phyloP scores from a whole-genome alignment of 2,113 vertebrate genomes.

The Caloenas nicobarica region DNA sequence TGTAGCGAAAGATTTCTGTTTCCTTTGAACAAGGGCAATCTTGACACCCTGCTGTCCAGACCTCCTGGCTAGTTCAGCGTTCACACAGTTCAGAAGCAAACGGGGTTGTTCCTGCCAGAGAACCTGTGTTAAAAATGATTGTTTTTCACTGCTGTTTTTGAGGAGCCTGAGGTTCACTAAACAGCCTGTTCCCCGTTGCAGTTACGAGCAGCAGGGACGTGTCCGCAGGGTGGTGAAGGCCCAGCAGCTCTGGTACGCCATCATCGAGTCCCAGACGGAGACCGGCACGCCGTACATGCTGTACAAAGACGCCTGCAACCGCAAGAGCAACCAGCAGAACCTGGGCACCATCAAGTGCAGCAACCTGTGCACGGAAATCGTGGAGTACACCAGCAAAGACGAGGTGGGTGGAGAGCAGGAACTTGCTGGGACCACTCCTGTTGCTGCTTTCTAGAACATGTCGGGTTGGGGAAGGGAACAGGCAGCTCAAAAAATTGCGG shows the following conservation, averaged over 20 bases:
- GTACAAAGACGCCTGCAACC: constrained; percentile 96
- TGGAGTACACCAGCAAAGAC: constrained; percentile 93
- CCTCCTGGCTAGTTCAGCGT: not conserved
- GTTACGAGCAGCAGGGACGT: constrained; percentile 89
- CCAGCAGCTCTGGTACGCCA: constrained; percentile 94
- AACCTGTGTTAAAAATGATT: too few relatives aligned
- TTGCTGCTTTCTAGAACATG: not conserved
- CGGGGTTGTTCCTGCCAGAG: not conserved
- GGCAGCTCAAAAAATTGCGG: not conserved
- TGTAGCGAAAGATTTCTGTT: fast-evolving
- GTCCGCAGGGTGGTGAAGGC: constrained; percentile 90
- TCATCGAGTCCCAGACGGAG: constrained; percentile 97
- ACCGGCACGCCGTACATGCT: constrained; percentile 97
- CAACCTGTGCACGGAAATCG: constrained; percentile 94
- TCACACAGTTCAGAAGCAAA: too few relatives aligned
- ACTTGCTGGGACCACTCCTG: not conserved
- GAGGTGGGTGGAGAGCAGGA: constrained; percentile 75
- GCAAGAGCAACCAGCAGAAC: constrained; percentile 98
- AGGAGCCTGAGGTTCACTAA: not conserved
- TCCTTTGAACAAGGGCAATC: not conserved
- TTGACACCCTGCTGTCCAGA: not conserved
- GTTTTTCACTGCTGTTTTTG: not conserved
- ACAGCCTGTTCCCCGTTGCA: not conserved
- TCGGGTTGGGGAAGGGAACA: not conserved
- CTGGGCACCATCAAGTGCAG: constrained; percentile 96